phyloP scores from a whole-genome alignment of 1,140 invertebrate species.

The Zaprionus kolodkinae region DNA sequence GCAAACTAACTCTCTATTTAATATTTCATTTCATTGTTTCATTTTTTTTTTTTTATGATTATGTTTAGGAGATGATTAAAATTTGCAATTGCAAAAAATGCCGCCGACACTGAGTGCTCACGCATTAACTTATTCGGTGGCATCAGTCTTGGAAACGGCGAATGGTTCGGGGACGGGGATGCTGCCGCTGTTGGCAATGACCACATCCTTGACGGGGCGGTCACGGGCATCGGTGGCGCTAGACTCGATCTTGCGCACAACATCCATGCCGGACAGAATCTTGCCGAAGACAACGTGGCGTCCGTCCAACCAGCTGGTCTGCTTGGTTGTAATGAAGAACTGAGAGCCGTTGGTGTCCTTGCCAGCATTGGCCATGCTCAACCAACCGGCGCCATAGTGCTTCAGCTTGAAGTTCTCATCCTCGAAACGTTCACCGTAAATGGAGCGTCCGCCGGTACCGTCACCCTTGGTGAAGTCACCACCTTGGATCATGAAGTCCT shows the following conservation, averaged over 20 bases:
- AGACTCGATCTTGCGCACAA: constrained; percentile 94
- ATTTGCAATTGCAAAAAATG: constrained; percentile 33
- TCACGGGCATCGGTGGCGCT: constrained; percentile 90
- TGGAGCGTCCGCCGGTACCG: constrained; percentile 95
- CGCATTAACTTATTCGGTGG: constrained; percentile 86
- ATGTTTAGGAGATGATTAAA: constrained; percentile 44
- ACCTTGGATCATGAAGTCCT: constrained; percentile 98
- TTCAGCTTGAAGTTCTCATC: constrained; percentile 99
- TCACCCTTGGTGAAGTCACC: constrained; percentile 97
- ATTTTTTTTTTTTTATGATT: constrained; percentile 47
- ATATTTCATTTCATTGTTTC: constrained; percentile 14
- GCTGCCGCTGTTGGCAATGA: constrained; percentile 90
- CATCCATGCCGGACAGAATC: constrained; percentile 86
- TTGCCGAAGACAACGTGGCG: constrained; percentile 99
- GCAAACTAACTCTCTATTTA: constrained; percentile 11
- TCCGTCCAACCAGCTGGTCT: constrained; percentile 97
- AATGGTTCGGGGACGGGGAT: constrained; percentile 91
- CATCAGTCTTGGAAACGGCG: constrained; percentile 92
- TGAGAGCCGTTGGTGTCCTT: constrained; percentile 99
- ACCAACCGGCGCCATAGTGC: constrained; percentile 98
- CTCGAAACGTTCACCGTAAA: constrained; percentile 96
- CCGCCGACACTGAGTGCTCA: background rate
- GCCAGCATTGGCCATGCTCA: constrained; percentile 98
- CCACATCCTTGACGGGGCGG: constrained; percentile 91
- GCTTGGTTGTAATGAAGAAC: constrained; percentile 97